Base-by-base conservation (phyloP, 2,113 vertebrate genomes). In the Taurulus bubalis region DNA sequence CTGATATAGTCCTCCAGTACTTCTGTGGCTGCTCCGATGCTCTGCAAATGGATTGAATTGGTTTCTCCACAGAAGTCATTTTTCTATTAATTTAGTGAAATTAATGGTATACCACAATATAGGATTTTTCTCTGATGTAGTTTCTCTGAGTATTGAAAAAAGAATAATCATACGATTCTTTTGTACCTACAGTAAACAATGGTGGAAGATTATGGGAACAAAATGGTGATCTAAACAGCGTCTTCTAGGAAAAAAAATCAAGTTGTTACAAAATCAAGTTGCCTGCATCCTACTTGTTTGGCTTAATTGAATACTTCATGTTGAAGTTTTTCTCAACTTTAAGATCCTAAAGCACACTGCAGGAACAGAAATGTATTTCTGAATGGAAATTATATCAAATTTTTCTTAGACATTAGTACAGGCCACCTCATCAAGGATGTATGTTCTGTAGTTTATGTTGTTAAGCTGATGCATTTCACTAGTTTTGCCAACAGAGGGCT, bases 401-500 rank as follows among this genome's bases (percentile, higher is more conserved):
- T 40, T 7, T n/a, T 73, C 16, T 24, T 11, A 6, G 22, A 36
- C 42, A 11, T 55, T 38, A 18, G 30, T 24, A 18, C 22, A 55
- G 49, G 38, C 32, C 7, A 26, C 18, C 4, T 70, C 22, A 55
- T 34, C 64, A 4, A 47, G 40, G 1, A 30, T n/a, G 22, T 47
- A 20, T 26, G 9, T 18, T 20, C 12, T 62, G 9, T 22, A 2
- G 15, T n/a, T n/a, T n/a, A n/a, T 51, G 28, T 55, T 55, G 3
- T 12, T 49, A 7, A 22, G 7, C 6, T n/a, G 22, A 58, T 76
- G 71, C 49, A 45, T 51, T 77, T 87, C 34, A 71, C 59, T 22
- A 71, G 58, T 87, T 82, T 85, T 42, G 34, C 92, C 94, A 93
- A 80, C 83, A 94, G 94, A 86, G 91, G 93, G 92, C 91, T 91